Conservation (phyloP, 1,140 invertebrate genomes). For the Eurosta solidaginis region DNA sequence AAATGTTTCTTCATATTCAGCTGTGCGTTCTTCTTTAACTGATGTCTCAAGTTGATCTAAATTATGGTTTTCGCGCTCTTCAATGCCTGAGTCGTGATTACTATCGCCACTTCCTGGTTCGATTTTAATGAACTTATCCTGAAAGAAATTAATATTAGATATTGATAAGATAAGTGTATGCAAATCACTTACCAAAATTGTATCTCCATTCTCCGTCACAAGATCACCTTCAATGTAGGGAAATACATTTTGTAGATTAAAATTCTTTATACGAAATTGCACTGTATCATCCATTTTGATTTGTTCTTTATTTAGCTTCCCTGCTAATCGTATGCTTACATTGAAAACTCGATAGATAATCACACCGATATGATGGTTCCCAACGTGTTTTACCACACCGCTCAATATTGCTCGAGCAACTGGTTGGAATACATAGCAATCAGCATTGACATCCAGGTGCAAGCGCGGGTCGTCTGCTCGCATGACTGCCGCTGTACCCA, state of each 20-base stretch:
- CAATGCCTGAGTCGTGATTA: conserved; percentile 29
- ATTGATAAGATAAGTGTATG: not conserved
- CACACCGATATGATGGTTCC: conserved; percentile 48
- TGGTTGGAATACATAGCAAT: conserved; percentile 68
- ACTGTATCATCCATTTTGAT: conserved; percentile 51
- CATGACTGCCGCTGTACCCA: conserved; percentile 58
- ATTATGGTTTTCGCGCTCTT: conserved; percentile 34
- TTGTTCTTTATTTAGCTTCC: conserved; percentile 39
- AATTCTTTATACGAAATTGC: conserved; percentile 53
- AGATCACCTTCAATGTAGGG: conserved; percentile 58
- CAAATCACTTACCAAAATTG: conserved; percentile 15
- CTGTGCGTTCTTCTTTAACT: conserved; percentile 39
- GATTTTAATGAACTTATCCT: conserved; percentile 31
- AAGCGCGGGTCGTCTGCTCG: conserved; percentile 62
- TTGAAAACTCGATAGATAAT: conserved; percentile 57
- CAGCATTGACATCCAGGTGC: conserved; percentile 64
- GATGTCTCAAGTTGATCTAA: conserved; percentile 43
- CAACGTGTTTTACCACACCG: conserved; percentile 56
- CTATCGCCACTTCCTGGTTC: not conserved
- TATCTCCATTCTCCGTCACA: conserved; percentile 26
- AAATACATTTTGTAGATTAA: conserved; percentile 49
- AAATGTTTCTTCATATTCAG: not conserved
- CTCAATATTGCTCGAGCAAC: conserved; percentile 58
- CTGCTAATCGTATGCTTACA: conserved; percentile 49
- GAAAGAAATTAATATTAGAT: not conserved